Conservation (phyloP, 2,113 vertebrate species). For the Girardinichthys multiradiatus region DNA sequence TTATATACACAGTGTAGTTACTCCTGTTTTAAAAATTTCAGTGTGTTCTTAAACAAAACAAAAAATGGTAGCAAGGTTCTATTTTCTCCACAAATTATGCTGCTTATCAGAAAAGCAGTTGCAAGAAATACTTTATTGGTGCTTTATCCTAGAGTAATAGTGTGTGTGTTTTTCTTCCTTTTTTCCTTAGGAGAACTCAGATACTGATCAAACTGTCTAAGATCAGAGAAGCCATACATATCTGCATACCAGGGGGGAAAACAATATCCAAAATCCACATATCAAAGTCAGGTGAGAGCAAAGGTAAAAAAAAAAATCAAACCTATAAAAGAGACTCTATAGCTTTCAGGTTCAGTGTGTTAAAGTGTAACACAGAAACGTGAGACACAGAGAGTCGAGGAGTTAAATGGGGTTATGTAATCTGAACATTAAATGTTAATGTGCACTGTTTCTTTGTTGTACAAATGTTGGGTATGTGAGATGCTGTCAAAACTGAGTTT, state of each 20-base stretch:
- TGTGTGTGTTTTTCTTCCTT: slow-evolving; percentile 17
- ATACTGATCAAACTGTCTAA: slow-evolving; percentile 49
- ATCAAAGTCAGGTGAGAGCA: slow-evolving; percentile 18
- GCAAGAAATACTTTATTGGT: slow-evolving; percentile 3
- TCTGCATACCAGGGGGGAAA: slow-evolving; percentile 2
- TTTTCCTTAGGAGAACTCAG: slow-evolving; percentile 21
- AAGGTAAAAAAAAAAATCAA: slow-evolving; percentile 20
- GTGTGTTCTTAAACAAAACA: not conserved
- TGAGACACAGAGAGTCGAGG: not conserved
- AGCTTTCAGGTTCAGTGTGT: not conserved
- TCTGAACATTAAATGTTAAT: not conserved
- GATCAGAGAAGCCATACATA: slow-evolving; percentile 39
- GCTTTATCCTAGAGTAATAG: slow-evolving; percentile 42
- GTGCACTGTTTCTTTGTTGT: not conserved
- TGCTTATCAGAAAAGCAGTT: slow-evolving; percentile 36
- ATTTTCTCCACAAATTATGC: slow-evolving; percentile 33
- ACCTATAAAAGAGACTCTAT: slow-evolving; percentile 13
- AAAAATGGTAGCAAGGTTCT: not conserved
- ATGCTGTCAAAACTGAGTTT: not conserved
- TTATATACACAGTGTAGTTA: not conserved
- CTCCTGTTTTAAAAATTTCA: slow-evolving; percentile 16
- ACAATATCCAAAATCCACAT: slow-evolving; percentile 10
- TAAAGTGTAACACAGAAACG: not conserved
- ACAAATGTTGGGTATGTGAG: not conserved
- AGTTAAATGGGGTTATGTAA: not conserved